phyloP scores from a whole-genome alignment of 2,797 vertebrate species.

The Rhincodon typus region DNA sequence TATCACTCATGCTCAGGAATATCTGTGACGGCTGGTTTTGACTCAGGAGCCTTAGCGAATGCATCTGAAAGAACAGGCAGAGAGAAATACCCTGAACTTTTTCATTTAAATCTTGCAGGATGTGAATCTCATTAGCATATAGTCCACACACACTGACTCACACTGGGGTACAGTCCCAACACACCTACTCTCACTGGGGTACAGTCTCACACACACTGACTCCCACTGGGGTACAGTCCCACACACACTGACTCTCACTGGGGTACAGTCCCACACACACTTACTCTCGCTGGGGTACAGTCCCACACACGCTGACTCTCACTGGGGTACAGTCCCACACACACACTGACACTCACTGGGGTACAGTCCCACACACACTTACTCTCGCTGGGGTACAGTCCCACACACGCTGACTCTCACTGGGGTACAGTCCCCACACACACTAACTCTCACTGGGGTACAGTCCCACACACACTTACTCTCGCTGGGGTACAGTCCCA shows the following conservation, averaged over 20 bases:
- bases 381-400: not conserved
- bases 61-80: constrained; percentile 68
- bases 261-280: not conserved
- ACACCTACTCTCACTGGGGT: no score
- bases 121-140: not conserved
- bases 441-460: no score
- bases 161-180: not conserved
- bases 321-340: not conserved
- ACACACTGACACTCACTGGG: not conserved
- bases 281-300: not conserved
- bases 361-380: not conserved
- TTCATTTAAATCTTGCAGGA: not conserved
- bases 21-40: constrained; percentile 99
- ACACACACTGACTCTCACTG: not conserved
- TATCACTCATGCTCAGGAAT: constrained; percentile 98
- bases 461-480: not conserved
- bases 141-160: not conserved
- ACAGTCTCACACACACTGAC: not conserved
- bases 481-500: not conserved
- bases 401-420: not conserved
- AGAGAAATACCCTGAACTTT: no score
- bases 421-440: not conserved
- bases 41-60: constrained; percentile 91
- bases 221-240: not conserved
- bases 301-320: not conserved